Percentiles rank a stretch among this genome's conserved stretches.
phyloP scores from a whole-genome alignment of 1,140 invertebrate species.

The Aplysia californica region DNA sequence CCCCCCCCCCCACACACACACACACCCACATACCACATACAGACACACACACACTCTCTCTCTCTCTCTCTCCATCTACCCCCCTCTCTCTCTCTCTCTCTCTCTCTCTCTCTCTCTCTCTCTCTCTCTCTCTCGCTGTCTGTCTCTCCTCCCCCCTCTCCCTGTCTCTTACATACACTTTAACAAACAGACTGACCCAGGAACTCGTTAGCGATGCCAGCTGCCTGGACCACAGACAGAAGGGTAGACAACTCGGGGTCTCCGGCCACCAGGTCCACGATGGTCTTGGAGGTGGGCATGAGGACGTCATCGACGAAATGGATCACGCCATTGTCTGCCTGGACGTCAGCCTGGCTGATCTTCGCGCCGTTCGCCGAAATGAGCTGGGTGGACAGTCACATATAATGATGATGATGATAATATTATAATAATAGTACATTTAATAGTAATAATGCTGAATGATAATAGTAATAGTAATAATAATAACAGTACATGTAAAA shows the following conservation, averaged over 20 bases:
- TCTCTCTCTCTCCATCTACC: neutral
- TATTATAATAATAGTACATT: too few species aligned
- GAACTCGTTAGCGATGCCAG: slow-evolving; percentile 34
- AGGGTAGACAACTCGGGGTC: slow-evolving; percentile 35
- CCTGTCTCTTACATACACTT: neutral
- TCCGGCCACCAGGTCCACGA: slow-evolving; percentile 37
- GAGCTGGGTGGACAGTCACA: slow-evolving; percentile 20
- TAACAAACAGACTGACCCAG: neutral
- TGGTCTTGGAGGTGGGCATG: slow-evolving; percentile 38
- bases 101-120: neutral
- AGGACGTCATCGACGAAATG: slow-evolving; percentile 40
- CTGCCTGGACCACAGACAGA: slow-evolving; percentile 25
- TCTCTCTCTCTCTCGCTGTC: neutral
- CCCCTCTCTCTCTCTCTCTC: neutral
- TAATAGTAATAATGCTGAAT: too few species aligned
- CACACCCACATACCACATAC: neutral
- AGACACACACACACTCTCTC: neutral
- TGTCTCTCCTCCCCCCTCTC: neutral
- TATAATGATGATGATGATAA: too few species aligned
- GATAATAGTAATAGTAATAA: too few species aligned
- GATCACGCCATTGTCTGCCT: slow-evolving; percentile 32
- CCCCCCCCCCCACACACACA: neutral
- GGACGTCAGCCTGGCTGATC: slow-evolving; percentile 30
- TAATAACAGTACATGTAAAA: too few species aligned
- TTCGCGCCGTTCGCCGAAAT: slow-evolving; percentile 39